Evolutionary conservation across 2,113 vertebrate species (phyloP), one percentile per base, ranked within the genome.

Genomic region (Carassius auratus): DNA sequence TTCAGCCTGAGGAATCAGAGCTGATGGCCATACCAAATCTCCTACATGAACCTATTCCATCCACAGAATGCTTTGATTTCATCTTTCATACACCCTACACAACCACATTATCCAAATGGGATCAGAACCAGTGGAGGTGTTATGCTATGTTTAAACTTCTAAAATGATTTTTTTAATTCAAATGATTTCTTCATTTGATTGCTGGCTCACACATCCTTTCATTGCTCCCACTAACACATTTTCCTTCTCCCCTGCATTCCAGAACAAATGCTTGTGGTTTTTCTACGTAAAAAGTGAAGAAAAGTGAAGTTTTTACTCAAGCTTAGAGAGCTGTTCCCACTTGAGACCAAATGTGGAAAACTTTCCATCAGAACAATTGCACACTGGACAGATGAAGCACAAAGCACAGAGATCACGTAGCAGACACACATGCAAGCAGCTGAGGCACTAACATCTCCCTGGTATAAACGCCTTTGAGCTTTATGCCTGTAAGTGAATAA

Each of bases 301-400:
- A 68, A 45, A 30, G 30, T 26, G 14, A 15, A 73, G 81, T 13
- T 64, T 83, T 69, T 78, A 87, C 84, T 77, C 87, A 66, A 13
- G 7, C 17, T 36, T 86, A 76, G 84, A 86, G 50, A 76, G 48
- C 84, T n/a, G 23, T 90, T 88, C 90, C 69, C 83, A 85, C 73
- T 74, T n/a, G 79, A 7, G 10, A 2, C 15, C 64, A 81, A 90
- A 84, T 85, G 88, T 68, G 80, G 9, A 90, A 91, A 81, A 79
- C 88, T 62, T 89, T 91, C 84, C 88, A 88, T 87, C 85, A 87
- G 64, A 86, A 88, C 85, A 92, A 84, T 69, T 88, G 87, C 89
- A 83, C 88, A 86, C 83, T 71, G 86, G 84, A 90, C 87, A 50
- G 74, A 89, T 87, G 88, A 89, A 91, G 71, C 87, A 5, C 64